Evolutionary conservation across 1,140 invertebrate genomes (phyloP).

Genomic region (Aricia agestis): DNA sequence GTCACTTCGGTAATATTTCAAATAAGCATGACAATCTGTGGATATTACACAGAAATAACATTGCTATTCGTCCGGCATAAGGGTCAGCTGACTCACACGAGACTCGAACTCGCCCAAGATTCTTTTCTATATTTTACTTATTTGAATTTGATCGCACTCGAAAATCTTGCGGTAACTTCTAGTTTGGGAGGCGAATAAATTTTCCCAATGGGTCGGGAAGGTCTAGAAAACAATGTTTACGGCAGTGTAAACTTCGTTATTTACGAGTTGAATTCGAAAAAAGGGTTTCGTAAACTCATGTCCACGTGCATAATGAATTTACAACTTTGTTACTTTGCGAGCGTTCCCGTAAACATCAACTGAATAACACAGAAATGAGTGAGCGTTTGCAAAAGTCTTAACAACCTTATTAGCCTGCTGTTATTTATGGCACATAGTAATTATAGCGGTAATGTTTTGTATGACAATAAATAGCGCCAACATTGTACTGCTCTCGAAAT

Average conservation of each 20-base stretch:
- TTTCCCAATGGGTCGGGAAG: neutral
- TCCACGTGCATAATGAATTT: neutral
- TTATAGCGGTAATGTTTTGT: too few relatives aligned
- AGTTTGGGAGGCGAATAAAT: neutral
- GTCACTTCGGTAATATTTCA: too few relatives aligned
- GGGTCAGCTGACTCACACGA: neutral
- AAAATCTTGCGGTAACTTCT: constrained; percentile 10
- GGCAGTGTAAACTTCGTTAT: constrained; percentile 5
- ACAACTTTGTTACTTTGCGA: neutral
- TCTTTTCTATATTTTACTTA: neutral
- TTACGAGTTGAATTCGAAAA: constrained; percentile 3
- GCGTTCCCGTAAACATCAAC: too few relatives aligned
- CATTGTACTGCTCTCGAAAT: too few relatives aligned
- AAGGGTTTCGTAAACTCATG: neutral
- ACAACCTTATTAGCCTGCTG: too few relatives aligned
- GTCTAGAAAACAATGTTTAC: constrained; percentile 9
- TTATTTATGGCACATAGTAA: too few relatives aligned
- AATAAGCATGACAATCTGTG: too few relatives aligned
- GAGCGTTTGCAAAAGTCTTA: too few relatives aligned
- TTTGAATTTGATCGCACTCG: constrained; percentile 13
- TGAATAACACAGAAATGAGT: too few relatives aligned
- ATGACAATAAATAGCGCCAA: too few relatives aligned
- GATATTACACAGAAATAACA: neutral
- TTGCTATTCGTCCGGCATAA: neutral
- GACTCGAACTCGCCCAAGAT: neutral